phyloP scores from a whole-genome alignment of 1,140 invertebrate species.

The Limonius californicus region DNA sequence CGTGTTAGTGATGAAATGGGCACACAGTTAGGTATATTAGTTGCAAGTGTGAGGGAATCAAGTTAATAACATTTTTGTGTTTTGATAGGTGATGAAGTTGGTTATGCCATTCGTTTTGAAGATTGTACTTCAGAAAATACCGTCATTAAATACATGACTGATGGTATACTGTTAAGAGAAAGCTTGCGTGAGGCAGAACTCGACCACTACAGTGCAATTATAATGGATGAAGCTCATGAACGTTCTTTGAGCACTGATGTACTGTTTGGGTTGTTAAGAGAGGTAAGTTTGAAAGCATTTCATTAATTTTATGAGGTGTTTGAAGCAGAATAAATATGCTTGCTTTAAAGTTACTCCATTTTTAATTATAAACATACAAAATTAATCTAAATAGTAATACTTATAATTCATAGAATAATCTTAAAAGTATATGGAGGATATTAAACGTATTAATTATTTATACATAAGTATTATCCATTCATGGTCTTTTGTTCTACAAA shows the following conservation, averaged over 20 bases:
- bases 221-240: slow-evolving; percentile 99
- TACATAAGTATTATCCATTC: too few relatives aligned
- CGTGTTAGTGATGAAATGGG: slow-evolving; percentile 98
- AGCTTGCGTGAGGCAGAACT: slow-evolving; percentile 92
- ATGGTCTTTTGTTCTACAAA: too few relatives aligned
- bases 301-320: neutral
- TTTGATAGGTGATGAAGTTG: slow-evolving; percentile 75
- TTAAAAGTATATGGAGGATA: too few relatives aligned
- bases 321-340: too few relatives aligned
- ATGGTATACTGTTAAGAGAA: slow-evolving; percentile 95
- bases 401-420: too few relatives aligned
- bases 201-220: slow-evolving; percentile 93
- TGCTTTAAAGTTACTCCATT: too few relatives aligned
- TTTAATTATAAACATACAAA: too few relatives aligned
- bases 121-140: slow-evolving; percentile 97
- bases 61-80: neutral
- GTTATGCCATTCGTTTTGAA: slow-evolving; percentile 99
- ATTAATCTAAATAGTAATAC: too few relatives aligned
- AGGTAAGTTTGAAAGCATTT: slow-evolving; percentile 63
- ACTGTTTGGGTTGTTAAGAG: slow-evolving; percentile 91
- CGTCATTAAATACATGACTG: slow-evolving; percentile 99
- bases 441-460: too few relatives aligned
- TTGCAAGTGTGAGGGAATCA: neutral
- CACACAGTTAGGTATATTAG: slow-evolving; percentile 65
- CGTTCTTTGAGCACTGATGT: slow-evolving; percentile 97